These are phyloP conservation scores for Parasteatoda tepidariorum DNA, from an alignment of 1,140 invertebrate species.

Conservation along the genomic window DNA sequence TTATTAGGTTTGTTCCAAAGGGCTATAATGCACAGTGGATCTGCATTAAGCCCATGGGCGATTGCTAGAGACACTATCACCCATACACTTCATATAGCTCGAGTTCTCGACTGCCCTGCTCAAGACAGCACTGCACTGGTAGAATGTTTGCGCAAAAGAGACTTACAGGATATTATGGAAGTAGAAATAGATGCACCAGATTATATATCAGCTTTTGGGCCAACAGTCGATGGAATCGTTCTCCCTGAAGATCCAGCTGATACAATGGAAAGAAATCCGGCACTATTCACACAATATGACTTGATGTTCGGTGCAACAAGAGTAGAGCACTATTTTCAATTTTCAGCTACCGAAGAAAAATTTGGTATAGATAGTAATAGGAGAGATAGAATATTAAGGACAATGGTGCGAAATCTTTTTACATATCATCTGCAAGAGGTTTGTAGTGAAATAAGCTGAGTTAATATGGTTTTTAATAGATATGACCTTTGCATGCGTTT, in stretches of 20 bases:
- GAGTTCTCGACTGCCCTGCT: constrained; percentile 82
- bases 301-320: constrained; percentile 92
- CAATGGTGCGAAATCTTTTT: constrained; percentile 81
- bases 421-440: constrained; percentile 76
- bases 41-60: constrained; percentile 68
- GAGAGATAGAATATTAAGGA: constrained; percentile 90
- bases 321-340: constrained; percentile 87
- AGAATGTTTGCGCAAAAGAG: constrained; percentile 82
- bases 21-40: constrained; percentile 67
- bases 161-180: constrained; percentile 72
- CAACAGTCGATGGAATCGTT: constrained; percentile 82
- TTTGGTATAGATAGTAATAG: constrained; percentile 92
- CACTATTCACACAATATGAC: constrained; percentile 77
- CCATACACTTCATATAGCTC: constrained; percentile 87
- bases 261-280: constrained; percentile 45
- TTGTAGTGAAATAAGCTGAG: constrained; percentile 84
- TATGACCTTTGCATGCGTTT: neutral
- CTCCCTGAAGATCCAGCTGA: constrained; percentile 66
- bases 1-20: constrained; percentile 66
- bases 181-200: constrained; percentile 80
- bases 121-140: constrained; percentile 79
- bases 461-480: constrained; percentile 80
- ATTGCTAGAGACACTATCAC: constrained; percentile 71
- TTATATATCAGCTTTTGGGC: constrained; percentile 89
- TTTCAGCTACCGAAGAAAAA: constrained; percentile 87